Percentiles rank a stretch among this genome's conserved stretches.
phyloP scores from a whole-genome alignment of 2,797 vertebrate genomes.

The Pangasius mekongensis region DNA sequence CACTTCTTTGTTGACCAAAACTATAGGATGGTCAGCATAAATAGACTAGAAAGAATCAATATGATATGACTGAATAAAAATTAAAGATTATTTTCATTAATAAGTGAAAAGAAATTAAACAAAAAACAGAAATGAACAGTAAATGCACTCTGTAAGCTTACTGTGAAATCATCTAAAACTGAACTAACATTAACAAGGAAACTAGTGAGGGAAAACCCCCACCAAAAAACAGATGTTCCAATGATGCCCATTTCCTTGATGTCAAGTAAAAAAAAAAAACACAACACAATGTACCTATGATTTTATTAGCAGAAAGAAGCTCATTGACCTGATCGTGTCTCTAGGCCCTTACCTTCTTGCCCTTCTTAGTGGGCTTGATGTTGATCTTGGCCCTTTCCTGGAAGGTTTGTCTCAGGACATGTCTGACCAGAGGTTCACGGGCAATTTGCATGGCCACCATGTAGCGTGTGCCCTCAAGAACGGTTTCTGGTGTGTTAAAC shows the following conservation, averaged over 20 bases:
- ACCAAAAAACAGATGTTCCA: conserved; percentile 9
- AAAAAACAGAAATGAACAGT: background rate
- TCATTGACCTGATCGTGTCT: background rate
- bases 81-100: background rate
- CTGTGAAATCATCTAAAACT: conserved; percentile 1
- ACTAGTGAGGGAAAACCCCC: no score
- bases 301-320: background rate
- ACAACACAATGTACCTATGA: background rate
- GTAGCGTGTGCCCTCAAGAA: conserved; percentile 95
- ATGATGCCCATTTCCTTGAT: conserved; percentile 20
- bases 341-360: conserved; percentile 84
- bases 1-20: background rate
- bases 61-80: background rate
- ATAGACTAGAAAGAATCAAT: background rate
- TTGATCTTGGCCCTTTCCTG: conserved; percentile 98
- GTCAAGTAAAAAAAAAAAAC: background rate
- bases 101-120: background rate
- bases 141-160: background rate
- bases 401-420: conserved; percentile 96
- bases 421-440: conserved; percentile 93
- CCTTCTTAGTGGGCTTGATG: conserved; percentile 94
- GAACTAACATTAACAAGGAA: background rate
- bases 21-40: background rate
- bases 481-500: conserved; percentile 88
- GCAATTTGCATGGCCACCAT: conserved; percentile 99